These are phyloP conservation scores for Ammodytes dubius DNA, from an alignment of 2,113 vertebrate species.

Conservation along the genomic window DNA sequence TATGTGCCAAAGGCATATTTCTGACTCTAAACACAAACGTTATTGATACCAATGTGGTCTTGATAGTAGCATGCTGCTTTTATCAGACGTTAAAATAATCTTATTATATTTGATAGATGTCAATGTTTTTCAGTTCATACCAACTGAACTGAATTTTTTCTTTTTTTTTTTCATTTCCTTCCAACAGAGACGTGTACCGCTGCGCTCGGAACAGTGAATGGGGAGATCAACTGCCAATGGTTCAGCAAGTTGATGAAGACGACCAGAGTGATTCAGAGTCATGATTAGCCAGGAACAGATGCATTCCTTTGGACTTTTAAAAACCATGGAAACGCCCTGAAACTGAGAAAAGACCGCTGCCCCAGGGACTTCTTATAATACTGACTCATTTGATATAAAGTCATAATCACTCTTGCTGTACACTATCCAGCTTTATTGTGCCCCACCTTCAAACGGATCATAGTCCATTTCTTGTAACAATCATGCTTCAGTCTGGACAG, in stretches of 20 bases:
- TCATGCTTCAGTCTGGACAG: background rate
- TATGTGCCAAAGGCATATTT: background rate
- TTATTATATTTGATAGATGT: background rate
- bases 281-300: background rate
- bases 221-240: conserved; percentile 88
- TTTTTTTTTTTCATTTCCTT: background rate
- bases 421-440: conserved; percentile 22
- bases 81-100: background rate
- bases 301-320: background rate
- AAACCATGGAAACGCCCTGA: background rate
- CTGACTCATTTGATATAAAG: conserved; percentile 23
- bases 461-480: background rate
- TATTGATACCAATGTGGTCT: background rate
- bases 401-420: background rate
- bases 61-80: background rate
- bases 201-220: conserved; percentile 89
- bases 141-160: background rate
- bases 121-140: background rate
- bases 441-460: conserved; percentile 22
- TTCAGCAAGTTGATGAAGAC: conserved; percentile 25
- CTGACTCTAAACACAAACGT: background rate
- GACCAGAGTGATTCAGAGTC: conserved; percentile 49
- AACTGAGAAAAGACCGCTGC: background rate
- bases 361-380: conserved; percentile 12
- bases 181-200: conserved; percentile 88